phyloP scores from a whole-genome alignment of 1,140 invertebrate species.

The Eupeodes corollae region DNA sequence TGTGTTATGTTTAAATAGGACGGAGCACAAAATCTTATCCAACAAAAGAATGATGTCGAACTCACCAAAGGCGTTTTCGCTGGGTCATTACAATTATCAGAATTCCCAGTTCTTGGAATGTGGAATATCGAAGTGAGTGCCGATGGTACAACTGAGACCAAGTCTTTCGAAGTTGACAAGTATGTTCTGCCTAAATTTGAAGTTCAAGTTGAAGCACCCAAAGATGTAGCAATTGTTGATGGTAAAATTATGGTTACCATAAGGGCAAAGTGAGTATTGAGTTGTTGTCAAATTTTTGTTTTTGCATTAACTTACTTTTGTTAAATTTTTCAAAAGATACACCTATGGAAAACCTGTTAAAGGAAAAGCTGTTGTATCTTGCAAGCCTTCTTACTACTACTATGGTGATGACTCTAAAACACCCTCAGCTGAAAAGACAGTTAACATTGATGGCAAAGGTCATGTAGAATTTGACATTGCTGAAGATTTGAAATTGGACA shows the following conservation, averaged over 20 bases:
- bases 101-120: conserved; percentile 78
- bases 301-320: conserved; percentile 40
- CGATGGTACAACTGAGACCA: conserved; percentile 11
- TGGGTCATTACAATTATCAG: conserved; percentile 66
- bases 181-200: conserved; percentile 90
- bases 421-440: conserved; percentile 43
- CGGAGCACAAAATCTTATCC: conserved; percentile 41
- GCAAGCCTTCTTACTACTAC: conserved; percentile 37
- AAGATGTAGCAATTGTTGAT: conserved; percentile 70
- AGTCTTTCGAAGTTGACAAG: conserved; percentile 49
- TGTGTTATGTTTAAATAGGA: conserved; percentile 10
- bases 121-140: conserved; percentile 67
- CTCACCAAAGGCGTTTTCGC: conserved; percentile 66
- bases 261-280: conserved; percentile 50
- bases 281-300: too few relatives aligned
- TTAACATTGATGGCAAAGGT: conserved; percentile 57
- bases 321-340: conserved; percentile 11
- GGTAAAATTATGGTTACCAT: conserved; percentile 64
- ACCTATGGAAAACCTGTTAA: conserved; percentile 64
- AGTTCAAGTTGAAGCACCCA: conserved; percentile 66
- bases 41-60: conserved; percentile 60
- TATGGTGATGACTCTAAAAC: not conserved
- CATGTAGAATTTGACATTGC: conserved; percentile 58
- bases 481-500: conserved; percentile 41
- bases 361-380: conserved; percentile 57